Base-by-base conservation (phyloP, 1,140 invertebrate species). In the Pristionchus pacificus region DNA sequence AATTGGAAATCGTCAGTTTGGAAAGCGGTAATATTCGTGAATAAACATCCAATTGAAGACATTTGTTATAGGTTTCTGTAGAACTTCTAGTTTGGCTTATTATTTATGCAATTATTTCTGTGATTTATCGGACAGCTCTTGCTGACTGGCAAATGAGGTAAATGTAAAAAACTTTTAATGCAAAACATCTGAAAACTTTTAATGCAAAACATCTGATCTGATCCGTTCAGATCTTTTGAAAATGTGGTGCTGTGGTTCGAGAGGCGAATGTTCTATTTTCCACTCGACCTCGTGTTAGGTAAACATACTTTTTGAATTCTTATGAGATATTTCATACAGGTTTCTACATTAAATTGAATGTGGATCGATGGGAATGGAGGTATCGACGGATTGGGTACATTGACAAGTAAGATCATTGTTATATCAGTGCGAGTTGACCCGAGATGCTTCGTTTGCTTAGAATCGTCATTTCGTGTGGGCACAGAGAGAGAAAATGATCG, bases 381-480 rank as follows among this genome's bases (percentile, higher is more conserved):
- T 82, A 83, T 63, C 38, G 60, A 19, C 74, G 80, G 32, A 83
- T 79, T 32, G 78, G 78, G 25, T 79, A 79, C 65, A 78, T 79
- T 74, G 78, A 79, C 60, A 83, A 82, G 72, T 77, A 66, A 80
- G 74, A n/a, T 19, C 38, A 49, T 32, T 63, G 14, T 24, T 25
- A 70, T 49, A 49, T 10, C 38, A 49, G 38, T 49, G n/a, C 38
- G 19, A 19, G 38, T 49, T 49, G 38, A 10, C 38, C 38, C 38
- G 19, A 10, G 6, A 49, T 49, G 6, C 6, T 10, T 49, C 38
- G 38, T 10, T 49, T 49, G 6, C 19, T 49, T 49, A n/a, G n/a
- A n/a, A n/a, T n/a, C n/a, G n/a, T n/a, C n/a, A n/a, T n/a, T n/a
- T n/a, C n/a, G n/a, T n/a, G n/a, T n/a, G n/a, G n/a, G n/a, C n/a